A percentile compares a stretch with the other conserved stretches of the same genome.
phyloP scores from a whole-genome alignment of 2,888 invertebrate species.

The Taenaris catops region DNA sequence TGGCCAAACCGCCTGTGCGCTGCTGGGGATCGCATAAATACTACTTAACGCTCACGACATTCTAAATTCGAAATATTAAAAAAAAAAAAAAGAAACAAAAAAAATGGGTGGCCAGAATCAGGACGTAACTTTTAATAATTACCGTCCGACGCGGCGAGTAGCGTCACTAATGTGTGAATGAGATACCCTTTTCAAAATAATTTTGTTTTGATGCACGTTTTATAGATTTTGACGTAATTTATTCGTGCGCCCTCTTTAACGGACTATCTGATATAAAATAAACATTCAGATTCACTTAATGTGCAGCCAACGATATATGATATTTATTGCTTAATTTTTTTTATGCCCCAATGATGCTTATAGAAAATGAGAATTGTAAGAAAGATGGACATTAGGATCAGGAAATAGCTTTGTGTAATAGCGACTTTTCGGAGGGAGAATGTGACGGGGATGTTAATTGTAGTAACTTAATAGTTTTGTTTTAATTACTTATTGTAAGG shows the following conservation, averaged over 20 bases:
- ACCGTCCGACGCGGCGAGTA: conserved; percentile 60
- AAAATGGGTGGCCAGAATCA: conserved; percentile 34
- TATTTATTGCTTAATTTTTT: conserved; percentile 22
- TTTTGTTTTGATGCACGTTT: conserved; percentile 67
- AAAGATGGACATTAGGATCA: too few species aligned
- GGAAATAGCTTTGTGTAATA: too few species aligned
- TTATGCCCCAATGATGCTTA: too few species aligned
- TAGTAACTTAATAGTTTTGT: too few species aligned
- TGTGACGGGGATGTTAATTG: too few species aligned
- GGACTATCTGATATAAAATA: conserved; percentile 36
- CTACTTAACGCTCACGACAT: conserved; percentile 69
- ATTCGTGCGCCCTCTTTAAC: conserved; percentile 53
- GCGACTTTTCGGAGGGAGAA: too few species aligned
- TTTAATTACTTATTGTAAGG: too few species aligned
- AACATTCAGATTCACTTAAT: conserved; percentile 31
- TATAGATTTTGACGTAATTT: conserved; percentile 70
- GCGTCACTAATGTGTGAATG: conserved; percentile 74
- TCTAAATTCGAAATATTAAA: conserved; percentile 56
- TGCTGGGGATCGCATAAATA: conserved; percentile 75
- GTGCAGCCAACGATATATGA: conserved; percentile 13
- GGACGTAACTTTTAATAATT: conserved; percentile 69
- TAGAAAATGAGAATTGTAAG: too few species aligned
- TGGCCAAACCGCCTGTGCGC: conserved; percentile 37
- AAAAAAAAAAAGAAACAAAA: conserved; percentile 41
- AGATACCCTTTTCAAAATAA: conserved; percentile 61